Conservation (phyloP, 1,140 invertebrate species). For the Vollenhovia emeryi region DNA sequence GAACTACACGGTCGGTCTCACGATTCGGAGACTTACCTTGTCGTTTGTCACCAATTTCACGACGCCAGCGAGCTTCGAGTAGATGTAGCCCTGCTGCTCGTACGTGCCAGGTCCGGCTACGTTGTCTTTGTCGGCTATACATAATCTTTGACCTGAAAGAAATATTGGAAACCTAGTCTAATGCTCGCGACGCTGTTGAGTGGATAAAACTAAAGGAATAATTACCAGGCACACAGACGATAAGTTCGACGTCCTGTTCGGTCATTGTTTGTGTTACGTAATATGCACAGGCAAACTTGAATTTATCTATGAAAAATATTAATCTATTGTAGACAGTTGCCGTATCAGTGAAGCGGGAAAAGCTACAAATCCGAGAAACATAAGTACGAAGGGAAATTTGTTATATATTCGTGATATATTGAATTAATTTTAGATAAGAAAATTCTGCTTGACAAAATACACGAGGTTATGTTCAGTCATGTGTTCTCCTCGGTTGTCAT, state of each 20-base stretch:
- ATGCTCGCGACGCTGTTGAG: not conserved
- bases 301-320: conserved; percentile 5
- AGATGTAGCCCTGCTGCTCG: conserved; percentile 93
- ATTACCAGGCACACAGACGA: conserved; percentile 86
- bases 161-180: conserved; percentile 18
- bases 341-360: not conserved
- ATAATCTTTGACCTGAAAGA: conserved; percentile 89
- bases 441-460: not conserved
- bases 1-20: too few relatives aligned
- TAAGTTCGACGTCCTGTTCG: conserved; percentile 62
- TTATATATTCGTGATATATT: not conserved
- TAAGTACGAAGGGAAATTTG: not conserved
- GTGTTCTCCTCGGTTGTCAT: too few relatives aligned
- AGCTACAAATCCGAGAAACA: not conserved
- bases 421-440: not conserved
- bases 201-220: conserved; percentile 6
- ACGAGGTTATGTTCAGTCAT: not conserved
- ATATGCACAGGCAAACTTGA: not conserved
- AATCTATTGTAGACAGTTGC: not conserved
- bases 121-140: conserved; percentile 88
- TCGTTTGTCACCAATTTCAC: conserved; percentile 88
- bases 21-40: conserved; percentile 86
- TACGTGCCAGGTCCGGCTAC: conserved; percentile 92
- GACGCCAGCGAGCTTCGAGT: conserved; percentile 92
- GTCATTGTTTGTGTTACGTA: conserved; percentile 52